phyloP scores from a whole-genome alignment of 2,113 vertebrate species.

The Centropus unirufus region DNA sequence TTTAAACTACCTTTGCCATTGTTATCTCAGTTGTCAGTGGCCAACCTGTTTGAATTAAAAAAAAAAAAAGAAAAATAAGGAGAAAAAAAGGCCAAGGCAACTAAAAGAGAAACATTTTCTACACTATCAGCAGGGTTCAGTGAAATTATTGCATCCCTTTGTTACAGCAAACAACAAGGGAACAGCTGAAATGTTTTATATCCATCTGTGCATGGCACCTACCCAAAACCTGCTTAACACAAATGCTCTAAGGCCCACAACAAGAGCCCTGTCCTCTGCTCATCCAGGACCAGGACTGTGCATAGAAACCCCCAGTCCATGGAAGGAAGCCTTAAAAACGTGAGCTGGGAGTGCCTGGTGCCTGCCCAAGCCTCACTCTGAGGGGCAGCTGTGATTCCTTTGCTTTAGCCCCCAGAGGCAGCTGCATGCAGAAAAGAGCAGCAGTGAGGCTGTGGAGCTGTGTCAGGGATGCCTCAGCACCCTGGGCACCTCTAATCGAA shows the following conservation, averaged over 20 bases:
- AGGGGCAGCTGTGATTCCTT: background rate
- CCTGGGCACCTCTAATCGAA: background rate
- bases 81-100: background rate
- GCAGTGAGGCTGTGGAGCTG: accelerated
- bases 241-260: background rate
- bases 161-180: conserved; percentile 15
- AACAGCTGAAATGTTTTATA: conserved; percentile 49
- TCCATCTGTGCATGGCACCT: conserved; percentile 49
- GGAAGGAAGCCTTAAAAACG: background rate
- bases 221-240: conserved; percentile 34
- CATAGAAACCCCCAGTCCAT: background rate
- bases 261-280: background rate
- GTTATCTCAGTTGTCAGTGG: conserved; percentile 53
- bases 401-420: background rate
- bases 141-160: conserved; percentile 32
- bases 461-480: background rate
- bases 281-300: background rate
- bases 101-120: conserved; percentile 15
- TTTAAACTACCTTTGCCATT: conserved; percentile 42
- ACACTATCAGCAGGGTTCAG: conserved; percentile 20
- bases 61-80: background rate
- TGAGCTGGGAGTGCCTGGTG: background rate
- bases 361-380: background rate
- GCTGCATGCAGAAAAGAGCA: background rate
- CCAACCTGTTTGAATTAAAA: conserved; percentile 45